Evolutionary conservation across 2,797 vertebrate genomes (phyloP).

Genomic region (Malurus leucopterus): DNA sequence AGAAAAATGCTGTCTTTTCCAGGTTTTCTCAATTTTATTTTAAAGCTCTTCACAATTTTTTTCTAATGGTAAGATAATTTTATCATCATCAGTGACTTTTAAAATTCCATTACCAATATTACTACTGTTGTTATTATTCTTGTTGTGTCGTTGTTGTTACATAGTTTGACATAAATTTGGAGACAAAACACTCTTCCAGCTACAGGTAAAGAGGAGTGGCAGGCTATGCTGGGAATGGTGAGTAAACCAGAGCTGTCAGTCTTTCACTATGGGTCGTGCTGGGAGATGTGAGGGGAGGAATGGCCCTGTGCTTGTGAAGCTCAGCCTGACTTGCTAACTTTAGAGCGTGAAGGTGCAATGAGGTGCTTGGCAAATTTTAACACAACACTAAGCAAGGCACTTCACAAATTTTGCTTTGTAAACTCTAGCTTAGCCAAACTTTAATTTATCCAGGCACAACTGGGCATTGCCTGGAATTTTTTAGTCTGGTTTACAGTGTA

Average conservation of each 20-base stretch:
- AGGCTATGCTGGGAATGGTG: not conserved
- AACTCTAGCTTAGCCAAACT: not conserved
- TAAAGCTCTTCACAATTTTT: not conserved
- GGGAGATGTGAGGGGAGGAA: not conserved
- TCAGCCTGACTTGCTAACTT: not conserved
- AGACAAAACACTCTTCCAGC: not conserved
- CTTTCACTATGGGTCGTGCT: not conserved
- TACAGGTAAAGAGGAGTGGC: not conserved
- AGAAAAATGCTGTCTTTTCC: not conserved
- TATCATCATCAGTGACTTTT: not conserved
- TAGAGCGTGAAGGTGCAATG: fast-evolving
- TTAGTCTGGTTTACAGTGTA: not conserved
- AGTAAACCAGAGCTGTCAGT: not conserved
- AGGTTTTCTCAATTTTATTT: not conserved
- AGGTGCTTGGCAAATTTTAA: not conserved
- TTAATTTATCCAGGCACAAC: not conserved
- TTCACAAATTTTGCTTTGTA: not conserved
- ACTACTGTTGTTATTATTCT: fast-evolving
- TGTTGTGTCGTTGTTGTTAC: not conserved
- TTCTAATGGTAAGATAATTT: not conserved
- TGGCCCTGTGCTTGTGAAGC: fast-evolving
- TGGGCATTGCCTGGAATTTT: not conserved
- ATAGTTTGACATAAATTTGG: not conserved
- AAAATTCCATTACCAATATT: not conserved
- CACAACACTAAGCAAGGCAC: not conserved